phyloP scores from a whole-genome alignment of 53 echinoderm and acorn worm genomes.

The Henricia sp. region DNA sequence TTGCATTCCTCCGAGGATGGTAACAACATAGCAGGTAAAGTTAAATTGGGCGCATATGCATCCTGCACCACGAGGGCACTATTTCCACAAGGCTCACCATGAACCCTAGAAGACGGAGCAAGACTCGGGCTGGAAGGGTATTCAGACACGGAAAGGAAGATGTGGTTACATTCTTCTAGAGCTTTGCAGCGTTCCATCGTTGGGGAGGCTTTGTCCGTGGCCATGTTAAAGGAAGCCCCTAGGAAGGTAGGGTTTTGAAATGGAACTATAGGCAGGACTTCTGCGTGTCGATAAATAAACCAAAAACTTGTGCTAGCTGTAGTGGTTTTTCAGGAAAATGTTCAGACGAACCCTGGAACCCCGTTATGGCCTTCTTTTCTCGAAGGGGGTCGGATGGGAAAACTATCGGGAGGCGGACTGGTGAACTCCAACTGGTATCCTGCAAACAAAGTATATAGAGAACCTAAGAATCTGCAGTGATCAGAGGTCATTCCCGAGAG shows the following conservation, averaged over 20 bases:
- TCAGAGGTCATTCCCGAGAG: neutral
- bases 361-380: neutral
- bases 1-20: neutral
- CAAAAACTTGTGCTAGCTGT: neutral
- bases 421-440: neutral
- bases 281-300: too few relatives aligned
- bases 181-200: neutral
- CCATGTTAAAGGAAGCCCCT: too few relatives aligned
- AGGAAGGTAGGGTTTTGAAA: neutral
- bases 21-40: conserved; percentile 37
- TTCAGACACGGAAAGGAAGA: neutral
- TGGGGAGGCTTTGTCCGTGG: neutral
- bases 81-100: conserved; percentile 51
- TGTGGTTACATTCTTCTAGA: neutral
- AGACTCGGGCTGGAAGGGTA: neutral
- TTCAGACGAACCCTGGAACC: neutral
- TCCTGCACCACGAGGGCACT: too few relatives aligned
- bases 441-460: neutral
- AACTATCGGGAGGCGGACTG: neutral
- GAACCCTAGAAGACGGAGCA: conserved; percentile 12
- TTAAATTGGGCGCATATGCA: conserved; percentile 48
- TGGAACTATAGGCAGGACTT: neutral
- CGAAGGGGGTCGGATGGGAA: neutral
- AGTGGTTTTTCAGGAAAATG: neutral
- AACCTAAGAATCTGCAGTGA: neutral